phyloP scores from a whole-genome alignment of 2,888 invertebrate species.

The Lissocephala sabroskyi region DNA sequence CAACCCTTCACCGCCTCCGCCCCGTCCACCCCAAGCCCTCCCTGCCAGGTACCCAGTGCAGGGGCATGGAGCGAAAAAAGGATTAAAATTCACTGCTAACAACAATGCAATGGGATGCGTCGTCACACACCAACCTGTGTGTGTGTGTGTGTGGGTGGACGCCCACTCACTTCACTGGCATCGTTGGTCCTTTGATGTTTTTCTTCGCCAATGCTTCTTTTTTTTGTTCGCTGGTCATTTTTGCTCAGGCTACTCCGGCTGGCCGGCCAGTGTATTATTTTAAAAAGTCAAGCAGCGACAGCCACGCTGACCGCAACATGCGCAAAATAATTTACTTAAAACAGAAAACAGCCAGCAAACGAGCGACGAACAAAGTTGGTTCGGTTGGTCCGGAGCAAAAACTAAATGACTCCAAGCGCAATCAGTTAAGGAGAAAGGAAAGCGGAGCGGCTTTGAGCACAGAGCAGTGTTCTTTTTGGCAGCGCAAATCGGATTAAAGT shows the following conservation, averaged over 20 bases:
- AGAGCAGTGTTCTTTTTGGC: no score
- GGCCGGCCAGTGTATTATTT: background rate
- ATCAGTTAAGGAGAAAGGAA: no score
- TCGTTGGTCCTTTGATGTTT: slow-evolving; percentile 20
- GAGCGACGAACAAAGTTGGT: no score
- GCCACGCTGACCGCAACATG: slow-evolving; percentile 33
- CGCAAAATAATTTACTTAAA: slow-evolving; percentile 32
- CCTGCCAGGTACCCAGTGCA: slow-evolving; percentile 1
- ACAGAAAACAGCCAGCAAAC: no score
- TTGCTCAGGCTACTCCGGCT: background rate
- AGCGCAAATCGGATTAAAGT: no score
- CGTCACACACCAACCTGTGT: background rate
- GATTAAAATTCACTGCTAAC: slow-evolving; percentile 49
- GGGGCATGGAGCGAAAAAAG: slow-evolving; percentile 30
- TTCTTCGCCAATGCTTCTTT: background rate
- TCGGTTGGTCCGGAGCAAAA: no score
- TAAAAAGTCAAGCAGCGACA: slow-evolving; percentile 14
- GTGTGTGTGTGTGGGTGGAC: background rate
- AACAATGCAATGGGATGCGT: slow-evolving; percentile 26
- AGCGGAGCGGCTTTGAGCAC: no score
- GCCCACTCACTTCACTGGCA: no score
- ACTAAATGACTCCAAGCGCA: no score
- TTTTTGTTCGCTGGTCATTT: background rate
- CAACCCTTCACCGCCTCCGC: background rate
- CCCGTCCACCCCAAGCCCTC: no score